Conservation (phyloP, 2,888 invertebrate genomes). For the Thelaira solivaga region DNA sequence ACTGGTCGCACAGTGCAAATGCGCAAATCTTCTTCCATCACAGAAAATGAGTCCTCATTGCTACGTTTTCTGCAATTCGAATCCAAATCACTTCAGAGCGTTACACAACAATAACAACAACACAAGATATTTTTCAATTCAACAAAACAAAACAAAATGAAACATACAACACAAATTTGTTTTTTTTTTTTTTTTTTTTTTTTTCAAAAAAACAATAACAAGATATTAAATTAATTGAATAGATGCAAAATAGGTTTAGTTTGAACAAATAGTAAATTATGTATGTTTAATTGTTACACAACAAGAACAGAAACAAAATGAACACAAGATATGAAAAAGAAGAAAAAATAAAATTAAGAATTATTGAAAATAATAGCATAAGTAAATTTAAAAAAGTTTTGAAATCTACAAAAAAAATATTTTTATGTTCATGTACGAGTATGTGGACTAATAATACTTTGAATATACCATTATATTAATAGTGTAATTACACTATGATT, state of each 20-base stretch:
- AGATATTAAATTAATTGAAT: slow-evolving; percentile 51
- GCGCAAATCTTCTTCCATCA: slow-evolving; percentile 98
- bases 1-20: slow-evolving; percentile 95
- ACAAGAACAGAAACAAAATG: slow-evolving; percentile 43
- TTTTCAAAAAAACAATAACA: slow-evolving; percentile 56
- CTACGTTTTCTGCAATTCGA: slow-evolving; percentile 83
- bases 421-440: background rate
- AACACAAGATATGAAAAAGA: slow-evolving; percentile 54
- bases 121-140: slow-evolving; percentile 57
- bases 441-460: too few relatives aligned
- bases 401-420: slow-evolving; percentile 38
- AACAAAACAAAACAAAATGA: slow-evolving; percentile 63
- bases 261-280: slow-evolving; percentile 40
- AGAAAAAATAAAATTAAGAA: slow-evolving; percentile 55
- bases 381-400: slow-evolving; percentile 32
- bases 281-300: slow-evolving; percentile 51
- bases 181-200: slow-evolving; percentile 50
- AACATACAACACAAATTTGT: slow-evolving; percentile 44
- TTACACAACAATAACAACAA: slow-evolving; percentile 69
- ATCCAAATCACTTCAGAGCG: slow-evolving; percentile 77
- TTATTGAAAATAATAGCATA: slow-evolving; percentile 43
- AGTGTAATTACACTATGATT: background rate
- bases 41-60: slow-evolving; percentile 89
- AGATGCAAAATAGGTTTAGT: slow-evolving; percentile 42
- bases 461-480: too few relatives aligned